These are phyloP conservation scores for Drosophila novamexicana DNA, from an alignment of 1,140 invertebrate genomes.

Conservation along the genomic window DNA sequence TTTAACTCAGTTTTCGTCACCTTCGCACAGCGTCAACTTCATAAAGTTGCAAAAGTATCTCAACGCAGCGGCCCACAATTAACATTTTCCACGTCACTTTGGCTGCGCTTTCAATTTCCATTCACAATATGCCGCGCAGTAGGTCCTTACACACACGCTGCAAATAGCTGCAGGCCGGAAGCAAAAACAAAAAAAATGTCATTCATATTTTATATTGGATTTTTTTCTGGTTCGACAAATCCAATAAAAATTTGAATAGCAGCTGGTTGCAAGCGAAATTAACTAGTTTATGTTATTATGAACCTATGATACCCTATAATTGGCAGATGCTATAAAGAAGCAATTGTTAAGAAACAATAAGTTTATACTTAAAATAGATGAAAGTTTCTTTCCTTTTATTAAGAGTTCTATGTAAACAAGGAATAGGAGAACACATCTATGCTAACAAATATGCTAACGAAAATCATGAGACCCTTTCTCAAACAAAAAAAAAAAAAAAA, in stretches of 20 bases:
- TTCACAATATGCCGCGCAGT: slow-evolving; percentile 8
- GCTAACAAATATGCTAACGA: background rate
- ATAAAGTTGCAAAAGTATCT: slow-evolving; percentile 12
- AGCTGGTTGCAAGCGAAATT: slow-evolving; percentile 6
- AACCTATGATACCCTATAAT: slow-evolving; percentile 13
- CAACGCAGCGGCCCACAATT: slow-evolving; percentile 32
- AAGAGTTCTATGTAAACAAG: too few species aligned
- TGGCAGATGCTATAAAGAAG: too few species aligned
- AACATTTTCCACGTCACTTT: slow-evolving; percentile 33
- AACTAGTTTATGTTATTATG: slow-evolving; percentile 3
- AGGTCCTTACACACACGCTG: background rate
- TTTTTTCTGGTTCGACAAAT: slow-evolving; percentile 7
- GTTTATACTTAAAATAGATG: too few species aligned
- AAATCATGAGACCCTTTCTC: background rate
- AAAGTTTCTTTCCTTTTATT: too few species aligned
- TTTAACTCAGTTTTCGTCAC: slow-evolving; percentile 66
- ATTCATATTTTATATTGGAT: slow-evolving; percentile 6
- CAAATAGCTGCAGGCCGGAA: slow-evolving; percentile 11
- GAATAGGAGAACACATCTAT: too few species aligned
- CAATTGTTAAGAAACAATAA: too few species aligned
- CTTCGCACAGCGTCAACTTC: slow-evolving; percentile 48
- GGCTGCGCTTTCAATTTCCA: background rate
- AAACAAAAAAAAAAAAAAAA: background rate
- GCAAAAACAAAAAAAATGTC: slow-evolving; percentile 20
- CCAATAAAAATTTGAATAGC: slow-evolving; percentile 31